Base-by-base conservation (phyloP, 2,888 invertebrate genomes). In the Sarcophaga rosellei region DNA sequence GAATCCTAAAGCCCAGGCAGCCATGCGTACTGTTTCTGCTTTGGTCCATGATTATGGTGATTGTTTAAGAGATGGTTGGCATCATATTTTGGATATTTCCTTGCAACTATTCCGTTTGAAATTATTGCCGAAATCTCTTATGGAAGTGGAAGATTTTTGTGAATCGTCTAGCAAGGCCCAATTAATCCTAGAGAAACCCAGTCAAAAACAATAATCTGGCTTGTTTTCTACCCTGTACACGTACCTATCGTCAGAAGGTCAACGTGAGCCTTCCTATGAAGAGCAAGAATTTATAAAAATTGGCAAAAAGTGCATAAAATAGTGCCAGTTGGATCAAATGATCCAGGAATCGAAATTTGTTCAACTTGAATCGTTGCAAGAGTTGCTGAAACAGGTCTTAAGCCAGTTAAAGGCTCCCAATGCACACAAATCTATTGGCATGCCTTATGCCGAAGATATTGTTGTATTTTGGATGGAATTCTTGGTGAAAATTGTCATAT, bases 261-360 rank as follows among this genome's bases (percentile, higher is more conserved):
- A 95, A 84, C 95, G 97, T 88, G 95, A 96, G 20, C 97, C 98
- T 0, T 96, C 97, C 0, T 96, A 96, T 0, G 98, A 98, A 90
- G 99, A 99, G 91, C 96, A 97, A 89, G 96, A 96, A 47, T 95
- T 96, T 2, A 96, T 97, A 25, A 96, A 97, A 91, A 94, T 95
- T 15, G 98, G 98, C 0, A 95, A 95, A n/a, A 96, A 96, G n/a
- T 97, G 98, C 90, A 96, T 99, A 15, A 95, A 95, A 59, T 98
- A 98, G 88, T 99, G 99, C 92, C 97, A 97, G 91, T 95, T 99
- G 62, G 98, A 98, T 89, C 94, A 98, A 89, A 95, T 99, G 73
- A 95, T 99, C 77, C 96, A 96, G 0, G 99, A 99, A 93, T 98
- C 98, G 35, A 99, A 99, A 93, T 99, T 99, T 93, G 94, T 99